These are phyloP conservation scores for Mechanitis messenoides DNA, from an alignment of 2,888 invertebrate species.

Conservation along the genomic window DNA sequence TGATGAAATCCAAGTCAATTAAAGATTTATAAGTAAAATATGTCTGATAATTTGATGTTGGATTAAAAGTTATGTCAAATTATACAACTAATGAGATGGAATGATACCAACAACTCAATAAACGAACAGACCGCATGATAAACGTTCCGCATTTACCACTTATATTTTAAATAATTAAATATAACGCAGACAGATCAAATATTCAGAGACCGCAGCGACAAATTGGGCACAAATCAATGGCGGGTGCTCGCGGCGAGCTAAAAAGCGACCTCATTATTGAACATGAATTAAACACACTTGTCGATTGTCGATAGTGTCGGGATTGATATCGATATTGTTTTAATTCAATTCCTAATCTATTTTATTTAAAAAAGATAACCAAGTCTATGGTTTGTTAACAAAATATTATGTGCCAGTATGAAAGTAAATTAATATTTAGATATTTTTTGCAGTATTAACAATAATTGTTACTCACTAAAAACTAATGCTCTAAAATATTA, in stretches of 20 bases:
- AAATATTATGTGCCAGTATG: no score
- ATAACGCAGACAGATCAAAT: constrained; percentile 53
- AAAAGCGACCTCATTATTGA: constrained; percentile 66
- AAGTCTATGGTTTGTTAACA: no score
- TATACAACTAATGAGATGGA: not conserved
- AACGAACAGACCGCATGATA: constrained; percentile 19
- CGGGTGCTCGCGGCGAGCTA: constrained; percentile 43
- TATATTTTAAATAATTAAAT: constrained; percentile 38
- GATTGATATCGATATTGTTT: constrained; percentile 22
- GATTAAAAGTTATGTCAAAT: not conserved
- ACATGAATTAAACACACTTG: constrained; percentile 71
- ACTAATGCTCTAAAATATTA: no score
- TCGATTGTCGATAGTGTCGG: constrained; percentile 49
- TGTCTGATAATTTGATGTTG: no score
- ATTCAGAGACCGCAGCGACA: constrained; percentile 58
- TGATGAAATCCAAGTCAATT: no score
- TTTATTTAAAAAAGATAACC: no score
- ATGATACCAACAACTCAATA: constrained; percentile 8
- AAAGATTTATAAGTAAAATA: no score
- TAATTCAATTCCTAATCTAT: not conserved
- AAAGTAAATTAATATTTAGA: no score
- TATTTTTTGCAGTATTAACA: no score
- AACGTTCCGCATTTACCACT: constrained; percentile 27
- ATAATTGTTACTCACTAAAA: no score
- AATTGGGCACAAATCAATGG: constrained; percentile 65